phyloP scores from a whole-genome alignment of 2,888 invertebrate species.

The Apotomis betuletana region DNA sequence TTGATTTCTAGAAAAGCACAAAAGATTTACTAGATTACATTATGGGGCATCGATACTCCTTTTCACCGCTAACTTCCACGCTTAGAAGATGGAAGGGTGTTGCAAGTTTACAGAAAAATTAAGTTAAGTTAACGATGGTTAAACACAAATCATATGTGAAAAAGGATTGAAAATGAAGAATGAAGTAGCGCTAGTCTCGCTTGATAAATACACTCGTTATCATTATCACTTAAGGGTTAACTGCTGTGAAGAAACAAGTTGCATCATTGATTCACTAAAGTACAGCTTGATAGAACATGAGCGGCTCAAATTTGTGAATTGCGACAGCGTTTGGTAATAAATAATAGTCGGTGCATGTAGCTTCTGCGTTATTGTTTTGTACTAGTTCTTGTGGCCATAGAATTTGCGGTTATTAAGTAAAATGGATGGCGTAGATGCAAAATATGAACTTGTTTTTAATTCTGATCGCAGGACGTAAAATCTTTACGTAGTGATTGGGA shows the following conservation, averaged over 20 bases:
- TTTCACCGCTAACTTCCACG: no score
- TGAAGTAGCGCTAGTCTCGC: no score
- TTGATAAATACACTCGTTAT: background rate
- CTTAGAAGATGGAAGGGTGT: no score
- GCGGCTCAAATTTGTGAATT: constrained; percentile 49
- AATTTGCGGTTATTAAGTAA: constrained; percentile 38
- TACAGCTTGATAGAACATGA: constrained; percentile 11
- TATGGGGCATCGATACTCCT: no score
- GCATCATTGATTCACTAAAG: constrained; percentile 19
- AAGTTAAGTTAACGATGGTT: background rate
- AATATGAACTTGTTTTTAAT: no score
- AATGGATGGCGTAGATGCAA: no score
- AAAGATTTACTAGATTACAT: no score
- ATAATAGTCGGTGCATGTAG: constrained; percentile 42
- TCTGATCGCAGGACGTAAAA: no score
- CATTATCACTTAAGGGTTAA: background rate
- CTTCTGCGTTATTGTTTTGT: constrained; percentile 44
- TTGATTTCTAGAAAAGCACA: no score
- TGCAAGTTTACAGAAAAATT: background rate
- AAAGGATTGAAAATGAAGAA: background rate
- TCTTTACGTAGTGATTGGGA: no score
- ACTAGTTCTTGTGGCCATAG: constrained; percentile 47
- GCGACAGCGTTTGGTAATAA: constrained; percentile 50
- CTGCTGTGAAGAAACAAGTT: constrained; percentile 2
- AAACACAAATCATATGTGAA: no score